phyloP scores from a whole-genome alignment of 2,797 vertebrate species.

The Onychomys arenicola region DNA sequence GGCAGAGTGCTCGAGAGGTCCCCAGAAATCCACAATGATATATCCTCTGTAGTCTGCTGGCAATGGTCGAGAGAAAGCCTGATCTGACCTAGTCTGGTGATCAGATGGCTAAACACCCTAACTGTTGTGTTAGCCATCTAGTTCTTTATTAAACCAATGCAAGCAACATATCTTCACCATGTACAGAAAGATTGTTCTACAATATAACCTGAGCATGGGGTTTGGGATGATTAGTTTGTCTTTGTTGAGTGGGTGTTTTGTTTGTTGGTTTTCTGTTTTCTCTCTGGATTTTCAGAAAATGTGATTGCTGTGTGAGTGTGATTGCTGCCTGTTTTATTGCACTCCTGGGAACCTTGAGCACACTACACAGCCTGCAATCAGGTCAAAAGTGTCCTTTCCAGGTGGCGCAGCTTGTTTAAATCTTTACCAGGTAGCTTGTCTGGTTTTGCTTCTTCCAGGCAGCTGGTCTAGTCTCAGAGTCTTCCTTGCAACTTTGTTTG shows the following conservation, averaged over 20 bases:
- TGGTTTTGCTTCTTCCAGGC: too few relatives aligned
- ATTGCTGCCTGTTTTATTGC: neutral
- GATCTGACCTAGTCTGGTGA: too few relatives aligned
- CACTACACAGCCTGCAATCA: neutral
- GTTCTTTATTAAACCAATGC: neutral
- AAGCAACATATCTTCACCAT: neutral
- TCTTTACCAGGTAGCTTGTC: too few relatives aligned
- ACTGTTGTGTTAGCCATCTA: neutral
- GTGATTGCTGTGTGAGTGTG: too few relatives aligned
- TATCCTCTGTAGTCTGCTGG: too few relatives aligned
- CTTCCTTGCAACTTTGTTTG: neutral
- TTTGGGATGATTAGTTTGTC: neutral
- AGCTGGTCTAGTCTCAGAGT: neutral
- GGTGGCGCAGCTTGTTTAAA: neutral
- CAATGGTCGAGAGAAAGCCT: too few relatives aligned
- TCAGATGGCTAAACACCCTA: too few relatives aligned
- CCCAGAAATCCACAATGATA: too few relatives aligned
- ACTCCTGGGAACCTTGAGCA: neutral
- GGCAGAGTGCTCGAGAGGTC: too few relatives aligned
- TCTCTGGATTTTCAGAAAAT: neutral
- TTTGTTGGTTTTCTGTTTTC: neutral
- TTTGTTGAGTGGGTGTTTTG: neutral
- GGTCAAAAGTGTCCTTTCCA: neutral
- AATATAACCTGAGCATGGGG: neutral
- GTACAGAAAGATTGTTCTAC: neutral